A percentile compares a stretch with the other conserved stretches of the same genome.
phyloP scores from a whole-genome alignment of 2,797 vertebrate genomes.

The Acrossocheilus wenchowensis region DNA sequence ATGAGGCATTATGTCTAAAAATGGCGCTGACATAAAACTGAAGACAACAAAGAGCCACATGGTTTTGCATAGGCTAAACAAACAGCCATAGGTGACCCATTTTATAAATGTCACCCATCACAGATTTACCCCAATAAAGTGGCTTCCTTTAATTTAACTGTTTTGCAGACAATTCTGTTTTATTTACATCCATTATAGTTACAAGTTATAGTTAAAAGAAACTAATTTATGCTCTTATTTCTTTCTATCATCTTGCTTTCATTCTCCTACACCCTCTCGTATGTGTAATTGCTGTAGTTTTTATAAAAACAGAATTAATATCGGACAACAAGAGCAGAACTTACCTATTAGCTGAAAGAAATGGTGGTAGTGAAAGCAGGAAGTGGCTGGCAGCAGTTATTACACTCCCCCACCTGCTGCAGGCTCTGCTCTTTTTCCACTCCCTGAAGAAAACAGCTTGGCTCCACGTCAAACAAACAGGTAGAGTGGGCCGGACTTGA shows the following conservation, averaged over 20 bases:
- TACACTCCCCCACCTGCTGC: slow-evolving; percentile 50
- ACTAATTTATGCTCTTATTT: background rate
- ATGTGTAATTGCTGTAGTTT: background rate
- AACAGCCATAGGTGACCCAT: background rate
- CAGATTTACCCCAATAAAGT: background rate
- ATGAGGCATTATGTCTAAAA: background rate
- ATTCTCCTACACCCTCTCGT: background rate
- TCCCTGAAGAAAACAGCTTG: slow-evolving; percentile 59
- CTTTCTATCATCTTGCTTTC: background rate
- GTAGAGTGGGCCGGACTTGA: slow-evolving; percentile 70
- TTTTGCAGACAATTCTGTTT: background rate
- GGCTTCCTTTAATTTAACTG: background rate
- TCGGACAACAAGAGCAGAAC: slow-evolving; percentile 39
- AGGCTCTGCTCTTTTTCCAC: slow-evolving; percentile 55
- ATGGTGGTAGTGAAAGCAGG: slow-evolving; percentile 53
- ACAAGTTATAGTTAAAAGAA: background rate
- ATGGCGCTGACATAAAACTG: slow-evolving; percentile 36
- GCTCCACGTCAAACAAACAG: slow-evolving; percentile 60
- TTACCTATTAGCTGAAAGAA: slow-evolving; percentile 65
- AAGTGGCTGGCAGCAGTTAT: slow-evolving; percentile 47
- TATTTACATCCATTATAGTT: background rate
- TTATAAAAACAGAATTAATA: background rate
- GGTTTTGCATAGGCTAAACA: slow-evolving; percentile 28
- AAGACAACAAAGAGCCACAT: slow-evolving; percentile 32
- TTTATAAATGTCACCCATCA: background rate